Evolutionary conservation across 2,797 vertebrate genomes (phyloP).

Genomic region (Lepidocolaptes lacrymiger): DNA sequence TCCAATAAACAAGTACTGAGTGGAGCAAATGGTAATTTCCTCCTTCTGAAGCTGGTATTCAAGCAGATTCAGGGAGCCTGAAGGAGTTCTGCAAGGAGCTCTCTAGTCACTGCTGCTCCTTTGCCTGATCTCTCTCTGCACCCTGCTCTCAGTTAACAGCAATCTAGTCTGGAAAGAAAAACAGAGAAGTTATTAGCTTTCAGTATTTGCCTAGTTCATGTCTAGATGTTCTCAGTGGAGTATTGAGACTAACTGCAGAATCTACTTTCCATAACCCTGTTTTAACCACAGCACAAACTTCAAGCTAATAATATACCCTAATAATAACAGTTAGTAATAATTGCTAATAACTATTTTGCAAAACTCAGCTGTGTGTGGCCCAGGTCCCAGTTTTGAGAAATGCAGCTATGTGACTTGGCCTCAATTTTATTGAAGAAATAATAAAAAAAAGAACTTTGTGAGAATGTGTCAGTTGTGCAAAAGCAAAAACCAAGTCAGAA

Average conservation of each 20-base stretch:
- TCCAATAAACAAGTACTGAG: neutral
- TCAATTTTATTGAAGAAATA: neutral
- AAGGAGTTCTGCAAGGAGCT: neutral
- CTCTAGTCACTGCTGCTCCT: neutral
- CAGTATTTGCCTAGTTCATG: neutral
- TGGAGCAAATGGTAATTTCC: neutral
- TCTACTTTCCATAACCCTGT: neutral
- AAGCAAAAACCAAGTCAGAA: constrained; percentile 3
- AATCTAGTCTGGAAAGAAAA: neutral
- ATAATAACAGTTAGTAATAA: neutral
- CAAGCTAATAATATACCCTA: neutral
- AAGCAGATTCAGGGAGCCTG: neutral
- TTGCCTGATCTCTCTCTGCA: neutral
- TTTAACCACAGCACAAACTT: neutral
- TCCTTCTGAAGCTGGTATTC: neutral
- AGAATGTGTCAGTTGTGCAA: neutral
- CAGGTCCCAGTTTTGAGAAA: neutral
- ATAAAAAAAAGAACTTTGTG: neutral
- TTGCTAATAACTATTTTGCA: neutral
- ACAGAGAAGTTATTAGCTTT: neutral
- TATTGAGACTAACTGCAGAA: neutral
- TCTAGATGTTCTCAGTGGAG: neutral
- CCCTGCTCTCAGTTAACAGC: neutral
- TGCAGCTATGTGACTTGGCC: neutral
- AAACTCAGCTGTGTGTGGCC: neutral